These are phyloP conservation scores for Orthosia cruda DNA, from an alignment of 2,888 invertebrate genomes.

Conservation along the genomic window DNA sequence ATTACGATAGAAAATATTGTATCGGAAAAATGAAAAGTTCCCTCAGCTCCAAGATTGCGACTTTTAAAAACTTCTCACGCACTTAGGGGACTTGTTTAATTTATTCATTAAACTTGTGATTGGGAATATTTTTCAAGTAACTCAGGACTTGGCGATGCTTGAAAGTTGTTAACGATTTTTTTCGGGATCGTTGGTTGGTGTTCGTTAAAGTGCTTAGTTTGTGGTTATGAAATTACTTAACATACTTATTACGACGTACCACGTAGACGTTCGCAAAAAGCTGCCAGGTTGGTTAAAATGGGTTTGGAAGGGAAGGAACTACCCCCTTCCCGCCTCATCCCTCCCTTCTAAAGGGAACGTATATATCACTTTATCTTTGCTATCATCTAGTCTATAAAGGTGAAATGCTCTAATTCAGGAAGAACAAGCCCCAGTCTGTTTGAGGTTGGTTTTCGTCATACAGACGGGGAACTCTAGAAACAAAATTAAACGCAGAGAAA, in stretches of 20 bases:
- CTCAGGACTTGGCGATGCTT: constrained; percentile 20
- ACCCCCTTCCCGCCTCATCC: no score
- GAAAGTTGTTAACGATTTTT: constrained; percentile 13
- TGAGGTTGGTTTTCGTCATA: not conserved
- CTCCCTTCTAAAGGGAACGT: no score
- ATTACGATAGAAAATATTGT: constrained; percentile 30
- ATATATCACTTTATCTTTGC: no score
- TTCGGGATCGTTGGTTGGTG: not conserved
- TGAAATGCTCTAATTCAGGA: not conserved
- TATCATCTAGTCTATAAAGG: no score
- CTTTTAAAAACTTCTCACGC: constrained; percentile 40
- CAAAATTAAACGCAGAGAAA: not conserved
- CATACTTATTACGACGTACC: not conserved
- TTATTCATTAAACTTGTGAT: constrained; percentile 56
- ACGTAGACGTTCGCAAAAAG: no score
- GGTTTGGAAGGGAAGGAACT: no score
- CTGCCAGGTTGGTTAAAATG: no score
- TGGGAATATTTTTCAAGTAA: constrained; percentile 38
- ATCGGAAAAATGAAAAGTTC: constrained; percentile 29
- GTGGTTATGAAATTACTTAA: not conserved
- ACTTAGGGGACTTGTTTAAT: constrained; percentile 43
- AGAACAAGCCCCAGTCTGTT: not conserved
- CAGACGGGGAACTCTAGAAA: not conserved
- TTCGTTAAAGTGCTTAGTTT: not conserved
- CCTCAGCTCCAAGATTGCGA: constrained; percentile 4